Base-by-base conservation (phyloP, 2,113 vertebrate genomes). In the Megalops atlanticus region DNA sequence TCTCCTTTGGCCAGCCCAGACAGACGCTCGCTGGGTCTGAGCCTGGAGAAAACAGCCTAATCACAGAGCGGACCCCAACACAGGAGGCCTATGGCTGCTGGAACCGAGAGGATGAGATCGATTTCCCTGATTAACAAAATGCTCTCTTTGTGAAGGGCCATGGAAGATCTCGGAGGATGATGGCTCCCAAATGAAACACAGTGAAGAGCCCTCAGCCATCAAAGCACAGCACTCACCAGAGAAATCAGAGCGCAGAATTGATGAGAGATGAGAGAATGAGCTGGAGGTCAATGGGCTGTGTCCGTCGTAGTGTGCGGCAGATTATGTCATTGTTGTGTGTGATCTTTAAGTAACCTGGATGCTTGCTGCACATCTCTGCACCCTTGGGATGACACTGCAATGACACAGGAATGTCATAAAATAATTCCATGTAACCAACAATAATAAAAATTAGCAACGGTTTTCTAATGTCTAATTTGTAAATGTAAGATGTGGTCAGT, bases 171-270 rank as follows among this genome's bases (percentile, higher is more conserved):
- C 88, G 83, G 85, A 88, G 82, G 87, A 81, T 83, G 85, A 89
- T 89, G 87, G 58, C 87, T 91, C 90, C 83, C 52, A 84, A 87
- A 82, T 87, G 86, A 88, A 87, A 87, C 83, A 87, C 84, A 85
- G 83, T 88, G 49, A 84, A 90, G 90, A 85, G 87, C 88, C 86
- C 82, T 87, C 86, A 81, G 87, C 87, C 86, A 70, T 84, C 87
- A 87, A 85, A 86, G 84, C 71, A 3, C 84, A 70, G 86, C 81
- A 79, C 85, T 87, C 87, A 89, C 88, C 36, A n/a, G 31, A 41
- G 79, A 77, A 83, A 78, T 64, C 5, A 70, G 71, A 38, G 85
- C 58, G 87, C 77, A 87, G 21, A 27, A 80, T n/a, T 73, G 36
- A 80, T 77, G 69, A 80, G 76, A 80, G 78, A 83, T 85, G 40